Evolutionary conservation across 2,888 invertebrate species (phyloP), one percentile per base, ranked within the genome.

Genomic region (Leistus spinibarbis): DNA sequence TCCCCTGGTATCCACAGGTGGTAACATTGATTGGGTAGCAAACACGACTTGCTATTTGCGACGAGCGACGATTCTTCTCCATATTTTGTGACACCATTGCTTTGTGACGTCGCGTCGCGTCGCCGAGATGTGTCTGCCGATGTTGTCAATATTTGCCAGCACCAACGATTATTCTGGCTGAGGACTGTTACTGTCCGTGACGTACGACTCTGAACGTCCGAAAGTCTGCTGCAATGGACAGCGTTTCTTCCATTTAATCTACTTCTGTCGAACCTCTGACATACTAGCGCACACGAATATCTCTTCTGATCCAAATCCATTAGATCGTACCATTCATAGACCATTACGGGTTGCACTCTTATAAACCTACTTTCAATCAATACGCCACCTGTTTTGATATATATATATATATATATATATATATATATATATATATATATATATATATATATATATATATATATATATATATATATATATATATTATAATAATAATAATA

Each of bases 21-120:
- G 70, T 54, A 70, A 70, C 70, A 62, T 20, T 70, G 70, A 70
- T 70, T 70, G 70, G 40, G 27, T 63, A 16, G 27, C 53, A 60
- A 60, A 60, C 60, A 60, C 17, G 60, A 60, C 19, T 22, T 16
- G 17, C 54, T 54, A n/a, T n/a, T n/a, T n/a, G n/a, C n/a, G n/a
- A n/a, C n/a, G n/a, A n/a, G n/a, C n/a, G n/a, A 40, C 1, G 40
- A 40, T 13, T 27, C 16, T 16, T 64, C 27, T 64, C 23, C 17
- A n/a, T n/a, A n/a, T n/a, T n/a, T n/a, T n/a, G n/a, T 64, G 20
- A 24, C 22, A 24, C 23, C 27, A 22, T 20, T 64, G 23, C 64
- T 24, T 9, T 64, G 13, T 23, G 27, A n/a, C 67, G 54, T 13
- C 27, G 17, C 54, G 24, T 40, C 20, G 7, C n/a, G 22, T 20